These are phyloP conservation scores for Psettodes erumei DNA, from an alignment of 2,113 vertebrate genomes.

Conservation along the genomic window DNA sequence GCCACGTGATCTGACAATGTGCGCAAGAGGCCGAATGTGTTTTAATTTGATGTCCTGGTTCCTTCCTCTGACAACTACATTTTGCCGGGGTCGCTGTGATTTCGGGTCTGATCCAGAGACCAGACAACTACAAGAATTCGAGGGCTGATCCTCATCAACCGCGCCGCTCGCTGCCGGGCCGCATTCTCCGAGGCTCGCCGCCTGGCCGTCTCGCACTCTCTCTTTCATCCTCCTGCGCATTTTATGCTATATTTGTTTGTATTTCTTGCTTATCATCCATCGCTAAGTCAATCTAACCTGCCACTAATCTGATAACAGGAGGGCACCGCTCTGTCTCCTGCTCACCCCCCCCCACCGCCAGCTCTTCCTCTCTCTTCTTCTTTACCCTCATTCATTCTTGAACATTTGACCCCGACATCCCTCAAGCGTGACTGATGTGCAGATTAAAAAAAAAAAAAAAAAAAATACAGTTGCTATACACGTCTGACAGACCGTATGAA, in stretches of 20 bases:
- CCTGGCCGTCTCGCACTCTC: conserved; percentile 54
- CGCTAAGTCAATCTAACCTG: conserved; percentile 68
- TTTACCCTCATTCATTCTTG: conserved; percentile 68
- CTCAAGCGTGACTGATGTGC: conserved; percentile 67
- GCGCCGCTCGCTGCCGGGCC: not conserved
- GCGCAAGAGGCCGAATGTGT: not conserved
- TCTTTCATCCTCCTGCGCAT: conserved; percentile 61
- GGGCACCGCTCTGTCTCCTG: conserved; percentile 78
- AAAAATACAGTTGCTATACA: conserved; percentile 55
- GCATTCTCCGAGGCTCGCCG: conserved; percentile 37
- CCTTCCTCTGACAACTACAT: conserved; percentile 2
- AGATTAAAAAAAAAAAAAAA: conserved; percentile 63
- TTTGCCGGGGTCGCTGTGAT: not conserved
- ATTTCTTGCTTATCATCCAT: conserved; percentile 73
- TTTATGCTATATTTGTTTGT: conserved; percentile 75
- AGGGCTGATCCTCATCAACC: conserved; percentile 26
- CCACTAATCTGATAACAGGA: conserved; percentile 78
- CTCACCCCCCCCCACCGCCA: conserved; percentile 45
- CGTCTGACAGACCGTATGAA: conserved; percentile 55
- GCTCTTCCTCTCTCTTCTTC: conserved; percentile 52
- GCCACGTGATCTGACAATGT: conserved; percentile 13
- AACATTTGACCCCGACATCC: conserved; percentile 72
- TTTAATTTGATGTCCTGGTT: not conserved
- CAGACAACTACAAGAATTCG: too few species aligned
- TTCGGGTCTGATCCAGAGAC: conserved; percentile 30